Percentiles rank a stretch among this genome's conserved stretches.
phyloP scores from a whole-genome alignment of 2,888 invertebrate genomes.

The Cheilosia grossa region DNA sequence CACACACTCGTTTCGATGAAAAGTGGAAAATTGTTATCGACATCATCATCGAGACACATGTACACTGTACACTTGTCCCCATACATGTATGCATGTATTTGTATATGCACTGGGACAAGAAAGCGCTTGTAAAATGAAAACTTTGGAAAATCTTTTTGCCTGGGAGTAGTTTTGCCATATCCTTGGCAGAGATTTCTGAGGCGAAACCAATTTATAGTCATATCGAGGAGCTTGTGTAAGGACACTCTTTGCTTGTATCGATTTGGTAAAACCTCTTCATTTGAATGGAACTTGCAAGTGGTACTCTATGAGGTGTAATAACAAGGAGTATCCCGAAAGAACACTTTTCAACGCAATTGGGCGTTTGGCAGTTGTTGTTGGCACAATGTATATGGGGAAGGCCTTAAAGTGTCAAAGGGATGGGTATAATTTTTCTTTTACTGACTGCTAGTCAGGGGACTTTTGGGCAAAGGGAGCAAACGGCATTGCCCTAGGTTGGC shows the following conservation, averaged over 20 bases:
- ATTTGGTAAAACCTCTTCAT: conserved; percentile 28
- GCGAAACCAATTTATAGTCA: conserved; percentile 55
- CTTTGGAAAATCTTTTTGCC: conserved; percentile 27
- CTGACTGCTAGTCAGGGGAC: no score
- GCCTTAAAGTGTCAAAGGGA: no score
- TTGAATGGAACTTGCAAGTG: conserved; percentile 24
- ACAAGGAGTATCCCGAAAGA: neutral
- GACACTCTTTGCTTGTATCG: neutral
- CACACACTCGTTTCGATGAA: conserved; percentile 44
- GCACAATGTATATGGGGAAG: no score
- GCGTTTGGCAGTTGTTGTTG: conserved; percentile 26
- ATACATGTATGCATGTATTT: neutral
- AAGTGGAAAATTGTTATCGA: conserved; percentile 65
- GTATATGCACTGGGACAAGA: neutral
- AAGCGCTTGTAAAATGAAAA: conserved; percentile 22
- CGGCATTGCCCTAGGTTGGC: no score
- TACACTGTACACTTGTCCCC: neutral
- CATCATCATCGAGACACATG: conserved; percentile 26
- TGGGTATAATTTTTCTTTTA: no score
- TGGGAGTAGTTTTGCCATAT: conserved; percentile 18
- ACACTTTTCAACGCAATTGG: conserved; percentile 26
- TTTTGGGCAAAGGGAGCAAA: no score
- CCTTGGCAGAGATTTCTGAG: conserved; percentile 40
- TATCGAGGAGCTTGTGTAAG: conserved; percentile 31
- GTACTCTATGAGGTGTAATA: conserved; percentile 6